phyloP scores from a whole-genome alignment of 2,797 vertebrate genomes.

The Pelochelys cantorii region DNA sequence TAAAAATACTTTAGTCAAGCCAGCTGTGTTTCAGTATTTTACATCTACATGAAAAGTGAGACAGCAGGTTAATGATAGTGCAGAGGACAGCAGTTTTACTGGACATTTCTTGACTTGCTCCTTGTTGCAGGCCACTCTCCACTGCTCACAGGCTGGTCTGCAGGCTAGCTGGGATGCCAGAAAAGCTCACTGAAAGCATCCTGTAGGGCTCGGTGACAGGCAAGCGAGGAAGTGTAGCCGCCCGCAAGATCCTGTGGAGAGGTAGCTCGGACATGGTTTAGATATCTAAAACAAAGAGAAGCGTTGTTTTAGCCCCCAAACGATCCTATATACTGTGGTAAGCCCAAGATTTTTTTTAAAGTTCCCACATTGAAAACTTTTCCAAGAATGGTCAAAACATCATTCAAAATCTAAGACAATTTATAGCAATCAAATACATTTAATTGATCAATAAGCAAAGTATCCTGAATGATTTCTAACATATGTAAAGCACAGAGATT shows the following conservation, averaged over 20 bases:
- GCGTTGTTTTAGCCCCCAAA: not conserved
- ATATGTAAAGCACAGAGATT: not conserved
- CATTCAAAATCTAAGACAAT: not conserved
- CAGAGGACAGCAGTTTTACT: conserved; percentile 66
- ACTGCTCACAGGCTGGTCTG: not conserved
- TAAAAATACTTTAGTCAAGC: not conserved
- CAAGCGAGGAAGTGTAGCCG: conserved; percentile 93
- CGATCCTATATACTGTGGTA: not conserved
- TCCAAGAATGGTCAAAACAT: not conserved
- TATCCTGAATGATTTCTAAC: not conserved
- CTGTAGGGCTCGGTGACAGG: conserved; percentile 95
- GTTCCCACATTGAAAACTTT: not conserved
- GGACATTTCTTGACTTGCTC: conserved; percentile 38
- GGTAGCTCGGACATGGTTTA: conserved; percentile 93
- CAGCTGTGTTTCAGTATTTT: not conserved
- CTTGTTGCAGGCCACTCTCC: conserved; percentile 8
- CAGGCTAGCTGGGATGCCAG: conserved; percentile 80
- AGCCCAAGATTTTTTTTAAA: not conserved
- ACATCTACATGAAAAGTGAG: not conserved
- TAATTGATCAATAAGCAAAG: not conserved
- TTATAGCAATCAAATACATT: not conserved
- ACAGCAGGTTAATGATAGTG: not conserved
- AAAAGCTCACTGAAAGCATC: conserved; percentile 97
- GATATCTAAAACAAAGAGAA: conserved; percentile 86
- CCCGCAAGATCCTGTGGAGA: conserved; percentile 94